Evolutionary conservation across 2,888 invertebrate species (phyloP).

Genomic region (Tetragonisca angustula): DNA sequence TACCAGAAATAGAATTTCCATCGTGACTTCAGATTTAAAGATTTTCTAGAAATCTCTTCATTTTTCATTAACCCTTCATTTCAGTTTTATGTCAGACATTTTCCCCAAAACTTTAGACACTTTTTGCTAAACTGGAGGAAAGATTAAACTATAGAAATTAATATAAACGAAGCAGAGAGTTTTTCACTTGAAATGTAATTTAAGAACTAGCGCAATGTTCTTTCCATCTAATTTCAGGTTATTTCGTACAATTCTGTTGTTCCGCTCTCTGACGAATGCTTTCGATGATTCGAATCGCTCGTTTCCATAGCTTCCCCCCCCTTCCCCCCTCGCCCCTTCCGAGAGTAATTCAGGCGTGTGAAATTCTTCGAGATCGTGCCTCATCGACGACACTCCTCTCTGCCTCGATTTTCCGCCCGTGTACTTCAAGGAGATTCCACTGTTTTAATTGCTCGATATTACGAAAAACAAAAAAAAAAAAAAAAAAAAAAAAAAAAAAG

Average conservation of each 20-base stretch:
- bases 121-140: neutral
- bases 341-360: neutral
- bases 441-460: neutral
- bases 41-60: neutral
- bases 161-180: neutral
- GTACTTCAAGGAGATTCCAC: neutral
- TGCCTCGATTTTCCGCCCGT: neutral
- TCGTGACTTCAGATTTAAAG: neutral
- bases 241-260: neutral
- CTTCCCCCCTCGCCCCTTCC: neutral
- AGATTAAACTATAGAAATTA: neutral
- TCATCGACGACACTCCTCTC: neutral
- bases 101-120: neutral
- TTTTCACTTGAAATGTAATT: neutral
- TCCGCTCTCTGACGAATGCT: neutral
- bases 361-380: neutral
- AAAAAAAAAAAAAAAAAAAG: no score
- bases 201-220: neutral
- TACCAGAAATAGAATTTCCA: neutral
- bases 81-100: neutral
- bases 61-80: neutral
- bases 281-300: conserved; percentile 1
- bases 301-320: neutral
- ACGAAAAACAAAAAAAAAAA: no score
- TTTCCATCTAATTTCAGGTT: neutral